These are phyloP conservation scores for Cheilinus undulatus DNA, from an alignment of 2,113 vertebrate genomes.

Conservation along the genomic window DNA sequence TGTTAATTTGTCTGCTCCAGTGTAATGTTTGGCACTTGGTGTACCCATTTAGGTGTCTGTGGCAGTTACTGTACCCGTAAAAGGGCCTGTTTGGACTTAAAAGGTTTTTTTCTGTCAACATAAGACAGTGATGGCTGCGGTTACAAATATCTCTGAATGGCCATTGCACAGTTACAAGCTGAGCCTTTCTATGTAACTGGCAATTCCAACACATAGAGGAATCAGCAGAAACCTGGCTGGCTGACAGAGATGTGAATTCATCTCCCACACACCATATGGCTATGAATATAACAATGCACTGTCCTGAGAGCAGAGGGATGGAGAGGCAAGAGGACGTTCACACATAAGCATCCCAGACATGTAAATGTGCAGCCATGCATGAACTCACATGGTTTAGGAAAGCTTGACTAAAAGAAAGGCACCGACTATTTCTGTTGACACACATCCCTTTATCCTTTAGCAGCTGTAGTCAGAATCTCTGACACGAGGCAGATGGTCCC, in stretches of 20 bases:
- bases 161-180: slow-evolving; percentile 29
- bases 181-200: slow-evolving; percentile 6
- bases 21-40: no score
- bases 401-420: background rate
- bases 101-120: no score
- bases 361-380: slow-evolving; percentile 17
- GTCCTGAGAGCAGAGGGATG: slow-evolving; percentile 15
- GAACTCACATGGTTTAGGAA: slow-evolving; percentile 5
- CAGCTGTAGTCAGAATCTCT: background rate
- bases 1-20: no score
- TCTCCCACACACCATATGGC: slow-evolving; percentile 60
- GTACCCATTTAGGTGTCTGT: no score
- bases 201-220: slow-evolving; percentile 29
- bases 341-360: background rate
- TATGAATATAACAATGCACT: slow-evolving; percentile 21
- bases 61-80: background rate
- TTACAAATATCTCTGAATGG: background rate
- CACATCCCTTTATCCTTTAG: no score
- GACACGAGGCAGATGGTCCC: background rate
- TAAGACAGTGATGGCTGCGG: background rate
- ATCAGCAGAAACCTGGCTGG: slow-evolving; percentile 45
- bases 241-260: slow-evolving; percentile 32
- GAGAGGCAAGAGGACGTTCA: slow-evolving; percentile 5
- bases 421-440: background rate
- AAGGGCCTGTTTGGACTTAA: no score